Evolutionary conservation across 53 echinoderm and acorn worm species (phyloP).

Genomic region (Mesocentrotus franciscanus): DNA sequence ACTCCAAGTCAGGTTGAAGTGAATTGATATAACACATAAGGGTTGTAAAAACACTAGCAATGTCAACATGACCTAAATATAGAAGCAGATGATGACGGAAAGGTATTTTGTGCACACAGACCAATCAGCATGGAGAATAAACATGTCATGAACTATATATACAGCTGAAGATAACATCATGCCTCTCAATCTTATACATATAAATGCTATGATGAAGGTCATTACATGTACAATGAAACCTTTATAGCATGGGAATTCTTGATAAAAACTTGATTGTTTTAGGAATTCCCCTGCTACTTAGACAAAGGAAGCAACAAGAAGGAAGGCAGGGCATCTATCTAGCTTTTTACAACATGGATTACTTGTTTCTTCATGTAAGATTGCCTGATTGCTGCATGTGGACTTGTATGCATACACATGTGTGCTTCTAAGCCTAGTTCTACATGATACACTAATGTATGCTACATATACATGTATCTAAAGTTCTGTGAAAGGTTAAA

Average conservation of each 20-base stretch:
- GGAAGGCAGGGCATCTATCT: not conserved
- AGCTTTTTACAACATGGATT: not conserved
- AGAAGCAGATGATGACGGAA: not conserved
- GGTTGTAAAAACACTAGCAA: not conserved
- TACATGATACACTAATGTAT: not conserved
- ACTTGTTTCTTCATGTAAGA: not conserved
- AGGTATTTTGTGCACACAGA: conserved; percentile 16
- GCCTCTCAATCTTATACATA: not conserved
- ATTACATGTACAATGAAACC: not conserved
- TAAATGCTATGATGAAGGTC: not conserved
- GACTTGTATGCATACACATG: not conserved
- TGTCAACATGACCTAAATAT: not conserved
- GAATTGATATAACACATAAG: no score
- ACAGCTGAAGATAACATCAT: not conserved
- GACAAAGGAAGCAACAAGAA: not conserved
- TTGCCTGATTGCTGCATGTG: not conserved
- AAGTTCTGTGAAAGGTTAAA: not conserved
- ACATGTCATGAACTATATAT: conserved; percentile 4
- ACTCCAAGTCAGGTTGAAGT: no score
- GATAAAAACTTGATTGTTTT: no score
- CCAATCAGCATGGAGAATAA: not conserved
- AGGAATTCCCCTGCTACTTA: no score
- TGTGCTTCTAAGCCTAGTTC: not conserved
- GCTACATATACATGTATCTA: not conserved
- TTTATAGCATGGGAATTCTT: no score